Base-by-base conservation (phyloP, 2,797 vertebrate species). In the Halcyon leucocephala region DNA sequence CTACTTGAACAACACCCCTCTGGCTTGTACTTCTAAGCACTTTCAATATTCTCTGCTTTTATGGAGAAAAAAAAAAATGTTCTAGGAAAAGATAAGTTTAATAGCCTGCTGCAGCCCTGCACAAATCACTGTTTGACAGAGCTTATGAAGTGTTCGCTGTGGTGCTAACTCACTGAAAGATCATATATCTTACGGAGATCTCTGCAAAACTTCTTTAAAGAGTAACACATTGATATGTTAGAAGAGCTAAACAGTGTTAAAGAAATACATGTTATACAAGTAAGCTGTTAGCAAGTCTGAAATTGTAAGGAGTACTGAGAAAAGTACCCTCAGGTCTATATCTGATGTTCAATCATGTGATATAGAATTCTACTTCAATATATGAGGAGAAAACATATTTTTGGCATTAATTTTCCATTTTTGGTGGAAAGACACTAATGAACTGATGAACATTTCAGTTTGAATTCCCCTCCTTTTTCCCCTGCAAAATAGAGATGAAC, bases 71-170 rank as follows among this genome's bases (percentile, higher is more conserved):
- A 91, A 54, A 94, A 94, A 88, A 87, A 85, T 51, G 39, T 72
- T 87, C 54, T n/a, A 39, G 79, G 64, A 58, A 76, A 85, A 52
- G 14, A 17, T 33, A 67, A 74, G 28, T 71, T 76, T 66, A 78
- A 83, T 73, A 88, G 21, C 25, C 21, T 92, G 41, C 41, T 95
- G 62, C 69, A 89, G 62, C 79, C 49, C 66, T 0, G 5, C 66
- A 89, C 62, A 93, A 93, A 86, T 94, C 69, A 90, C 67, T 72
- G 52, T 86, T 70, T 94, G 83, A 86, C 89, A 93, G 86, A 92
- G 51, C 74, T 91, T 93, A 82, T 76, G 86, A 93, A 80, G 58
- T 44, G 74, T 72, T 92, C 24, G 2, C 42, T 91, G 58, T 7
- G 29, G 74, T 87, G 66, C 66, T 90, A 93, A 84, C 70, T 92